phyloP scores from a whole-genome alignment of 2,888 invertebrate genomes.

The Cantharis flavilabris region DNA sequence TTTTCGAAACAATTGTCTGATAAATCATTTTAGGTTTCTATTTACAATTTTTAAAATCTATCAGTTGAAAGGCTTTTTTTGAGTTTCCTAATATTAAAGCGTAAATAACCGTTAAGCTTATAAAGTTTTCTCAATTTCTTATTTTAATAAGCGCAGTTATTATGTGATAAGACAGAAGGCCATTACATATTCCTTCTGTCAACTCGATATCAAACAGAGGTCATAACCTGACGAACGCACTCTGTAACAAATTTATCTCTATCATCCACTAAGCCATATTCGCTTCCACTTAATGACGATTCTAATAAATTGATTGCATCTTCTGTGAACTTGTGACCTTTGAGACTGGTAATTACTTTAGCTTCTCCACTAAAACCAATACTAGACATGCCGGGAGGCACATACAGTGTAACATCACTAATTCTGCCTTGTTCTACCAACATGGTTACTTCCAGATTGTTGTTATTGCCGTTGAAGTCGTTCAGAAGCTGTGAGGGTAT shows the following conservation, averaged over 20 bases:
- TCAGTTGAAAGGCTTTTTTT: neutral
- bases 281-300: constrained; percentile 43
- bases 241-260: constrained; percentile 67
- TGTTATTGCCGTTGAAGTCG: constrained; percentile 49
- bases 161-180: constrained; percentile 12
- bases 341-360: constrained; percentile 64
- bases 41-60: neutral
- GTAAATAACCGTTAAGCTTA: neutral
- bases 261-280: constrained; percentile 52
- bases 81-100: neutral
- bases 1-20: neutral
- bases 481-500: constrained; percentile 62
- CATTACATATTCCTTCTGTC: constrained; percentile 25
- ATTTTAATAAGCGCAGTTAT: constrained; percentile 1
- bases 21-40: neutral
- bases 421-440: constrained; percentile 69
- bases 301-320: constrained; percentile 66
- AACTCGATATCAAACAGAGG: constrained; percentile 53
- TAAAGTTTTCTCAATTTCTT: neutral
- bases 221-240: constrained; percentile 67
- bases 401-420: constrained; percentile 66
- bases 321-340: constrained; percentile 69
- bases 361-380: constrained; percentile 67
- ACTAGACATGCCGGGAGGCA: constrained; percentile 65
- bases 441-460: constrained; percentile 66